A percentile compares a stretch with the other conserved stretches of the same genome.
Conservation (phyloP, 2,797 vertebrate species). For the Eurystomus glaucurus region DNA sequence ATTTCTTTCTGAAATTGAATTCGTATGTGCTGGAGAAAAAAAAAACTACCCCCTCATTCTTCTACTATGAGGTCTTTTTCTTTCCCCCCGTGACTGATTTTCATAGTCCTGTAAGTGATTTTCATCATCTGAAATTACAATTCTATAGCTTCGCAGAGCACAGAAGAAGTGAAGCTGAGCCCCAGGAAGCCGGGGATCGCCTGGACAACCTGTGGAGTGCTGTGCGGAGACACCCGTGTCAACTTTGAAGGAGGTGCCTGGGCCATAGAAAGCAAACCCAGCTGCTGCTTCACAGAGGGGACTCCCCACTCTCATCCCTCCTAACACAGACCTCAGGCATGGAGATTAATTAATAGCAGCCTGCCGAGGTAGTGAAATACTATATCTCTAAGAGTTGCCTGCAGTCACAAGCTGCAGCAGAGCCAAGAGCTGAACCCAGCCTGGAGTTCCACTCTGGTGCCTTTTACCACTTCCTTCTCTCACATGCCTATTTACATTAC, state of each 20-base stretch:
- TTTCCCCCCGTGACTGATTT: constrained; percentile 29
- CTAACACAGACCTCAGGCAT: neutral
- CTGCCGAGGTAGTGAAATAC: neutral
- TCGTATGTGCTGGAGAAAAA: constrained; percentile 69
- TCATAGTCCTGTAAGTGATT: constrained; percentile 40
- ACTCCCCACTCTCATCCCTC: neutral
- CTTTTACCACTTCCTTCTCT: constrained; percentile 65
- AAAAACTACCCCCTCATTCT: constrained; percentile 21
- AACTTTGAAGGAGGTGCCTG: neutral
- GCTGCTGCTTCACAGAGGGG: neutral
- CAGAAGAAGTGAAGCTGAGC: constrained; percentile 27
- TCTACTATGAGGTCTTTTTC: constrained; percentile 54
- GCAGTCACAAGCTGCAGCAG: constrained; percentile 2
- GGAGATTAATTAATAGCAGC: constrained; percentile 24
- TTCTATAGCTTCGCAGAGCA: constrained; percentile 41
- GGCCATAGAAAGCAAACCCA: neutral
- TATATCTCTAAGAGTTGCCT: neutral
- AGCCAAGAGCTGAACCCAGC: constrained; percentile 17
- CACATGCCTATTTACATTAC: constrained; percentile 23
- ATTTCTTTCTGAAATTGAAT: constrained; percentile 70
- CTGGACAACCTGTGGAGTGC: neutral
- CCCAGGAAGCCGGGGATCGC: constrained; percentile 1
- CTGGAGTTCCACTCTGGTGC: constrained; percentile 52
- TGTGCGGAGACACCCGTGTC: neutral
- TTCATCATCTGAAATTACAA: constrained; percentile 38